Base-by-base conservation (phyloP, 2,888 invertebrate genomes). In the Taphrorychus bicolor region DNA sequence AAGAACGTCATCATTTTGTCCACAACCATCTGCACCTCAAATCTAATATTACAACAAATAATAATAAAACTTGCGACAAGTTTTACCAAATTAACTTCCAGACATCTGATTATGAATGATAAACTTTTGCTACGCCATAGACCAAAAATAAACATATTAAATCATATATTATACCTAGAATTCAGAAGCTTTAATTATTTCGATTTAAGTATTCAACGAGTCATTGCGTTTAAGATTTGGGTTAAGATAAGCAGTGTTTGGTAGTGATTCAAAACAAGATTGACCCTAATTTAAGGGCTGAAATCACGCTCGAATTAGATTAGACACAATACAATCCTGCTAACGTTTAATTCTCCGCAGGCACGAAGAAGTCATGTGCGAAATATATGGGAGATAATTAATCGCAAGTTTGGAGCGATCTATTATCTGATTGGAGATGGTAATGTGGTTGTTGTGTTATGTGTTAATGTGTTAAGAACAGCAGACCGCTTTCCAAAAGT, bases 251-350 rank as follows among this genome's bases (percentile, higher is more conserved):
- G 52, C 21, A 40, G 17, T 32, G 9, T 24, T 21, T 17, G 45
- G 45, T 45, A 32, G 57, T 18, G 59, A 59, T 59, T 59, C 32
- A n/a, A 24, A 48, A 17, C 23, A 17, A 49, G 23, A 59, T 49
- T 59, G 48, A 49, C 59, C 59, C 22, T 59, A 59, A 59, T 49
- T 49, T 48, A 59, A 24, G 59, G 59, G 24, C 17, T 59, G 49
- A 48, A 49, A 59, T 59, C 49, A 49, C 59, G 59, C 48, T 49
- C 22, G 45, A n/a, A 52, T 22, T 52, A 52, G 52, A 52, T 52
- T 22, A 18, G 32, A 32, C 32, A 32, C 32, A 32, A 14, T 14
- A 52, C 52, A 52, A 52, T 52, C 14, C 5, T 22, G 9, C 23
- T 23, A 22, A 52, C 21, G 22, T 22, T 52, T 52, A 52, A 52